phyloP scores from a whole-genome alignment of 2,888 invertebrate species.

The Dryocosmus kuriphilus region DNA sequence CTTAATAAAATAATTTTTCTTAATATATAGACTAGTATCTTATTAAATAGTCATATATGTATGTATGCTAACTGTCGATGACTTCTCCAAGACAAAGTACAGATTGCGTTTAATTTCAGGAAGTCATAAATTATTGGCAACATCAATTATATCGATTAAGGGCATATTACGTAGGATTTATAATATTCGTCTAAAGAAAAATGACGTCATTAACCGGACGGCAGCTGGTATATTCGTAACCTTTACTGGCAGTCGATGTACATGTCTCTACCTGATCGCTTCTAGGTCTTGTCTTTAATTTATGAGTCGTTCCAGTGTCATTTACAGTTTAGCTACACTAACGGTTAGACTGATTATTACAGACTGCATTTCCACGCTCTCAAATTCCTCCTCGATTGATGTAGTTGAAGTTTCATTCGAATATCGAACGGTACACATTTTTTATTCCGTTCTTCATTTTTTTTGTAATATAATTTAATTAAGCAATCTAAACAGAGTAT shows the following conservation, averaged over 20 bases:
- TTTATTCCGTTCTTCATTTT: too few species aligned
- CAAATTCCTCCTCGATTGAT: too few species aligned
- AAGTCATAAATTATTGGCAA: constrained; percentile 51
- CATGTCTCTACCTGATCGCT: constrained; percentile 63
- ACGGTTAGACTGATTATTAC: constrained; percentile 52
- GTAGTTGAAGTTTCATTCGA: too few species aligned
- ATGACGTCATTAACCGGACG: constrained; percentile 59
- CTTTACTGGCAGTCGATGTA: constrained; percentile 67
- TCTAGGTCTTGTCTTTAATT: constrained; percentile 65
- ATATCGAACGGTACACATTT: too few species aligned
- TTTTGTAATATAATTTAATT: too few species aligned
- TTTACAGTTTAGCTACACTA: constrained; percentile 43
- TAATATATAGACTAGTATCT: too few species aligned
- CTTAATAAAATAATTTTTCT: background rate
- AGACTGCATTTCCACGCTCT: constrained; percentile 42
- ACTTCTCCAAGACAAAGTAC: constrained; percentile 5
- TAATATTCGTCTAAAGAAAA: constrained; percentile 54
- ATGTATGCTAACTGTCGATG: background rate
- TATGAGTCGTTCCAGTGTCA: constrained; percentile 55
- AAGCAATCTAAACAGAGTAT: too few species aligned
- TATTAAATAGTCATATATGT: background rate
- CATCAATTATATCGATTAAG: constrained; percentile 55
- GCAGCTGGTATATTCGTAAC: constrained; percentile 68
- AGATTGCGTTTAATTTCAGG: constrained; percentile 47
- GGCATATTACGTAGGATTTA: constrained; percentile 53